phyloP scores from a whole-genome alignment of 1,140 invertebrate genomes.

The Goniozus legneri region DNA sequence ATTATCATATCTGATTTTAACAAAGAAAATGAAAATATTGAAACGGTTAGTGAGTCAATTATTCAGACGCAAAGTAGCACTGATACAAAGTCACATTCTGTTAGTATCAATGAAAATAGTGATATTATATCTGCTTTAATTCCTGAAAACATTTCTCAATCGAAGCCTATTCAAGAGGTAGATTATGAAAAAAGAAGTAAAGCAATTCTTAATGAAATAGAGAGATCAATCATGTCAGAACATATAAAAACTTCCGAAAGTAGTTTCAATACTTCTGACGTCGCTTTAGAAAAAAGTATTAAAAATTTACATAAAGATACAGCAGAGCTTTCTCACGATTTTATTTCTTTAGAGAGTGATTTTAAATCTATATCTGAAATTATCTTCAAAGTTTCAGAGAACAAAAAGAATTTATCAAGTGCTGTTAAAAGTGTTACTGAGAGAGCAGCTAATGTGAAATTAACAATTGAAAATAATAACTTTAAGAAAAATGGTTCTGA shows the following conservation, averaged over 20 bases:
- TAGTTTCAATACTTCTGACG: slow-evolving; percentile 24
- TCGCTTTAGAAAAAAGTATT: slow-evolving; percentile 33
- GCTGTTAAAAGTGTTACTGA: not conserved
- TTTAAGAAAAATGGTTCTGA: not conserved
- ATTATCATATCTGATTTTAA: not conserved
- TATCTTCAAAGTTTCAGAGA: slow-evolving; percentile 30
- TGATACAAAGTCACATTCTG: too few species aligned
- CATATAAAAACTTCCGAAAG: slow-evolving; percentile 27
- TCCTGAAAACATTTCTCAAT: slow-evolving; percentile 12
- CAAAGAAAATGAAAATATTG: not conserved
- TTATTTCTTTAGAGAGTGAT: slow-evolving; percentile 30
- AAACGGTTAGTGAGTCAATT: too few species aligned
- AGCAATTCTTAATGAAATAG: slow-evolving; percentile 43
- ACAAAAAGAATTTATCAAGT: slow-evolving; percentile 15
- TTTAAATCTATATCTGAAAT: slow-evolving; percentile 39
- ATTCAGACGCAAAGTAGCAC: too few species aligned
- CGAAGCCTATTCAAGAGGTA: slow-evolving; percentile 27
- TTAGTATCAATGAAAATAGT: slow-evolving; percentile 3
- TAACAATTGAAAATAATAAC: not conserved
- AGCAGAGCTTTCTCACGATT: slow-evolving; percentile 29
- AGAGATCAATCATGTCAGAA: slow-evolving; percentile 43
- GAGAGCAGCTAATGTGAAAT: not conserved
- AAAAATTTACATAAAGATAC: slow-evolving; percentile 30
- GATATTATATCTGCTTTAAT: slow-evolving; percentile 21
- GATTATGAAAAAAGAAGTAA: slow-evolving; percentile 44